Conservation (phyloP, 2,797 vertebrate species). For the Galago senegalensis region DNA sequence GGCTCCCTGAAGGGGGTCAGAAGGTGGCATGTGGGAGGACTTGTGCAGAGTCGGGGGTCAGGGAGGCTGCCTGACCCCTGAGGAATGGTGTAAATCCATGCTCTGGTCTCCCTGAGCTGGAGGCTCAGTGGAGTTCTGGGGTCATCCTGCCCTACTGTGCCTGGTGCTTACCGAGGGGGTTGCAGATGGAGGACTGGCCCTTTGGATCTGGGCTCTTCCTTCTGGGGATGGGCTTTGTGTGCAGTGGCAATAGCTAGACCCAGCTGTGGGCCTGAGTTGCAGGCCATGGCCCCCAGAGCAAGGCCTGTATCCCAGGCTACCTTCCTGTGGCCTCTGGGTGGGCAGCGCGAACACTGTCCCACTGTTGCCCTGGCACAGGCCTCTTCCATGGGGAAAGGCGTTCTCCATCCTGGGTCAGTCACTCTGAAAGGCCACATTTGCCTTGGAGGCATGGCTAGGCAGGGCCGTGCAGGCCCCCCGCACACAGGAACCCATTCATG, state of each 20-base stretch:
- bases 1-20: neutral
- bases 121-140: rapidly evolving
- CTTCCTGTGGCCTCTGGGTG: rapidly evolving
- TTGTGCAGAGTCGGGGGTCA: rapidly evolving
- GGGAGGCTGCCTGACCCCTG: neutral
- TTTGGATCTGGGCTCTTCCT: neutral
- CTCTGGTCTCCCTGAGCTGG: rapidly evolving
- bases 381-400: neutral
- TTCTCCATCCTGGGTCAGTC: neutral
- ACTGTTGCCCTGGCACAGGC: neutral
- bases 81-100: too few species aligned
- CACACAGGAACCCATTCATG: slow-evolving; percentile 45
- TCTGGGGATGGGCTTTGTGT: neutral
- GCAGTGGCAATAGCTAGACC: neutral
- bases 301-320: neutral
- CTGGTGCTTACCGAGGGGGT: rapidly evolving
- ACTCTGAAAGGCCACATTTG: neutral
- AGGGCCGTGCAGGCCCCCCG: neutral
- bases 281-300: rapidly evolving
- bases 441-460: neutral
- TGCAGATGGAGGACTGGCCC: neutral
- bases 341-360: neutral
- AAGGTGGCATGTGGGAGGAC: rapidly evolving
- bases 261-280: rapidly evolving
- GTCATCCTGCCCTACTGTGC: neutral